Evolutionary conservation across 2,888 invertebrate genomes (phyloP), one percentile per base, ranked within the genome.

Genomic region (Axea sp.): DNA sequence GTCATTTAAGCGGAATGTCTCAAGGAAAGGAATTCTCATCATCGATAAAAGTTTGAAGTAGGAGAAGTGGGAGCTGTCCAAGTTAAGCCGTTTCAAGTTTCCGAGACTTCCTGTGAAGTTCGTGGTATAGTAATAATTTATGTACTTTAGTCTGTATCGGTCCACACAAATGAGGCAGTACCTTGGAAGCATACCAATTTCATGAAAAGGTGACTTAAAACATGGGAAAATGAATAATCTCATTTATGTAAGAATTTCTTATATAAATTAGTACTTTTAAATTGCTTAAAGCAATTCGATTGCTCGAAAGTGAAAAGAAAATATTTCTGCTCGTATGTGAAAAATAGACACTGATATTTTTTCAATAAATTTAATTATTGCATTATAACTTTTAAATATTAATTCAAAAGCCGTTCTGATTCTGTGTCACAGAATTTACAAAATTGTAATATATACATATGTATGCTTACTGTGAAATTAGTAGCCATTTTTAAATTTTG

Each of bases 61-160:
- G 75, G 75, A 67, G 68, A 57, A 62, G 77, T 53, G 45, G 62
- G 67, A 71, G 68, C 73, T 69, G 71, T 75, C 75, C 69, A 51
- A 67, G 62, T 64, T 67, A 72, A 75, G 67, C 60, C 60, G 45
- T 57, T 57, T 26, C 67, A 75, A 72, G 72, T 75, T 75, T 64
- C 9, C 24, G 55, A 72, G 71, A 67, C 64, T 72, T 62, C 47
- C 55, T 41, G 59, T 45, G 59, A 71, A 67, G 72, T 82, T 78
- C 78, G 75, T 78, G 77, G 81, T 80, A 78, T 78, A 78, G 80
- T 82, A 81, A 84, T 85, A 84, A 86, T 85, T 84, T 82, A 85
- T 84, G 81, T 82, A 82, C 80, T 82, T 79, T 78, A 75, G 81
- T 75, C 76, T 65, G 75, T 77, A 80, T 78, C 71, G 76, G 73